phyloP scores from a whole-genome alignment of 2,797 vertebrate genomes.

The Enteromius unitaeniatus region DNA sequence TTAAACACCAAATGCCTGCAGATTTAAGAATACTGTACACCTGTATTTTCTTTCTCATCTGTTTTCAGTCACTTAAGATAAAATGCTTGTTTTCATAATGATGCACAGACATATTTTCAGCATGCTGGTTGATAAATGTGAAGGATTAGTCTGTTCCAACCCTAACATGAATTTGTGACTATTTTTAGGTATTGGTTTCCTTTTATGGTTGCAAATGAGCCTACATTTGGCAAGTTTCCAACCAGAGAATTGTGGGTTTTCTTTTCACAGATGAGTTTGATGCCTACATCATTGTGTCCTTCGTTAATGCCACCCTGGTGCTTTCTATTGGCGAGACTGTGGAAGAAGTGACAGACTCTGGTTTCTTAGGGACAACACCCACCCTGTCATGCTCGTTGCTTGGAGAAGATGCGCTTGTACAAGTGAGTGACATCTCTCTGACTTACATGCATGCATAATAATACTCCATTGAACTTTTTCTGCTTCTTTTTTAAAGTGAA shows the following conservation, averaged over 20 bases:
- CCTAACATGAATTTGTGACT: background rate
- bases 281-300: conserved; percentile 98
- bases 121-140: too few species aligned
- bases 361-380: conserved; percentile 96
- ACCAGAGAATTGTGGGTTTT: conserved; percentile 8
- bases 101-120: too few species aligned
- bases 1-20: too few species aligned
- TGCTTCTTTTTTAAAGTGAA: background rate
- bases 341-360: conserved; percentile 98
- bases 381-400: conserved; percentile 97
- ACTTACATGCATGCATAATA: conserved; percentile 17
- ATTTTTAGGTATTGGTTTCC: background rate
- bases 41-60: too few species aligned
- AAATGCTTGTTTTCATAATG: too few species aligned
- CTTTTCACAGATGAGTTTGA: conserved; percentile 92
- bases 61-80: too few species aligned
- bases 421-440: conserved; percentile 78
- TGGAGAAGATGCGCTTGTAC: conserved; percentile 95
- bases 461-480: background rate
- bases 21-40: too few species aligned
- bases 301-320: conserved; percentile 97
- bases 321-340: conserved; percentile 97
- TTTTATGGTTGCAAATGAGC: background rate
- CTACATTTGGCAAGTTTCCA: background rate
- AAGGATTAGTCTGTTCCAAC: too few species aligned